Conservation (phyloP, 2,113 vertebrate genomes). For the Corapipo altera region DNA sequence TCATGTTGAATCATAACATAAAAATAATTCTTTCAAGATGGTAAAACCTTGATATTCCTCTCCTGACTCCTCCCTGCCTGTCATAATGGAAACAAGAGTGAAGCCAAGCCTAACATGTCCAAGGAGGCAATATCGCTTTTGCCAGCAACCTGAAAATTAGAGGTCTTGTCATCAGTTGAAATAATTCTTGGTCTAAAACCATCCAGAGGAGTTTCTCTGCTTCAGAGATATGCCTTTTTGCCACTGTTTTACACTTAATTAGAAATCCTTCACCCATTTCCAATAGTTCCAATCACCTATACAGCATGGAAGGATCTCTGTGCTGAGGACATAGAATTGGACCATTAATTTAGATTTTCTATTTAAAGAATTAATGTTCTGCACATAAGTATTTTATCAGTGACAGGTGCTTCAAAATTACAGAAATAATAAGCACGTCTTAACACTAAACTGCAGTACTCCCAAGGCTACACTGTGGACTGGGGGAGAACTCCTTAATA, state of each 20-base stretch:
- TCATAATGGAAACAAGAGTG: not conserved
- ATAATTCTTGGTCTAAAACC: not conserved
- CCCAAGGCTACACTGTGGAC: not conserved
- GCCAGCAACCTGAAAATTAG: not conserved
- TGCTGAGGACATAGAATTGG: not conserved
- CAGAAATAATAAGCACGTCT: not conserved
- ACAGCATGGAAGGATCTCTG: not conserved
- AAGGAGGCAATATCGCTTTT: not conserved
- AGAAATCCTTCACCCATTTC: not conserved
- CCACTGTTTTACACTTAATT: not conserved
- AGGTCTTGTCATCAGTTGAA: not conserved
- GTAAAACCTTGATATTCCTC: not conserved
- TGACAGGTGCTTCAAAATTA: not conserved
- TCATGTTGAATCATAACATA: not conserved
- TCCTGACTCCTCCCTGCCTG: not conserved
- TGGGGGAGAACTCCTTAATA: not conserved
- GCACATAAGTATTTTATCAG: not conserved
- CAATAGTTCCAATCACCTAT: not conserved
- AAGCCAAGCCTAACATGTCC: not conserved
- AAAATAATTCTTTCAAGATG: not conserved
- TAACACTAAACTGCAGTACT: not conserved
- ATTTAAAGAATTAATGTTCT: not conserved
- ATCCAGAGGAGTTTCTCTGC: not conserved
- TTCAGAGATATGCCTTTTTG: not conserved
- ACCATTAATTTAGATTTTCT: slow-evolving; percentile 24